These are phyloP conservation scores for Agrotis ipsilon DNA, from an alignment of 2,888 invertebrate genomes.

Conservation along the genomic window DNA sequence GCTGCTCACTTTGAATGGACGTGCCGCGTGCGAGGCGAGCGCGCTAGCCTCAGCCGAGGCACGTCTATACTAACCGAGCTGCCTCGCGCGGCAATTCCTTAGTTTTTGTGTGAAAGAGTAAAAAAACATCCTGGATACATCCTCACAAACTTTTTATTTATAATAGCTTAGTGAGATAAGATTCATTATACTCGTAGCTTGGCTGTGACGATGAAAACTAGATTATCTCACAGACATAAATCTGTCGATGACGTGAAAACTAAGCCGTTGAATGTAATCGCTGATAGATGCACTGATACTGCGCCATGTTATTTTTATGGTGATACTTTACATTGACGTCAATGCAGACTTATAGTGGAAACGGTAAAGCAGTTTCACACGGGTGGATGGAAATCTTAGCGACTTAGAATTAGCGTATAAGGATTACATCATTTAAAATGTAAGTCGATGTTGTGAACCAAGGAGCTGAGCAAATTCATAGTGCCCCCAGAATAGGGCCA, in stretches of 20 bases:
- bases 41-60: too few species aligned
- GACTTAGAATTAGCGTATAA: background rate
- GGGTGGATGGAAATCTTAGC: background rate
- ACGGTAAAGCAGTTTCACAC: conserved; percentile 13
- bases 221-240: background rate
- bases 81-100: too few species aligned
- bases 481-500: too few species aligned
- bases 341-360: conserved; percentile 16
- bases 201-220: background rate
- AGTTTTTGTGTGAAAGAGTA: too few species aligned
- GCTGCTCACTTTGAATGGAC: too few species aligned
- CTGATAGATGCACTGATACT: conserved; percentile 11
- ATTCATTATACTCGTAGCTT: too few species aligned
- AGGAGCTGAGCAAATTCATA: too few species aligned
- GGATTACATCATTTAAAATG: background rate
- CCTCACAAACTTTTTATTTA: background rate
- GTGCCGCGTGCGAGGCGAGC: too few species aligned
- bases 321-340: conserved; percentile 31
- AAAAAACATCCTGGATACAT: too few species aligned
- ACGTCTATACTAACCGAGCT: too few species aligned
- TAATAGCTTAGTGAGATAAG: background rate
- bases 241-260: conserved; percentile 12
- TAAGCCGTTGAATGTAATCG: conserved; percentile 8
- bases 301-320: conserved; percentile 21
- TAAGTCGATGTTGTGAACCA: too few species aligned